phyloP scores from a whole-genome alignment of 2,888 invertebrate species.

The Digitonthophagus gazella region DNA sequence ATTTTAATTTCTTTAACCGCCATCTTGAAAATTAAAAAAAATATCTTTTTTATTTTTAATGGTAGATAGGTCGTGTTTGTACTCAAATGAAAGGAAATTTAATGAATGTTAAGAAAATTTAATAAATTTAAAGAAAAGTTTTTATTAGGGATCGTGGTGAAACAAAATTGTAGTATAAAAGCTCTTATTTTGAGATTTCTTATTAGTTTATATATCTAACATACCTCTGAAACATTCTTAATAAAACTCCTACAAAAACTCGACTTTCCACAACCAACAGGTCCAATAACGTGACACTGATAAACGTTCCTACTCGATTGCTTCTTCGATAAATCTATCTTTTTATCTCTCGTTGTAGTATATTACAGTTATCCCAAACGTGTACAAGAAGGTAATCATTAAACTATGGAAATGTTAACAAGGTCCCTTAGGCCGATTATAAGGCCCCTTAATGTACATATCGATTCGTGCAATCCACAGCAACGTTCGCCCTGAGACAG shows the following conservation, averaged over 20 bases:
- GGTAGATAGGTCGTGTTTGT: too few species aligned
- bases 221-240: conserved; percentile 79
- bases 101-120: too few species aligned
- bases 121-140: too few species aligned
- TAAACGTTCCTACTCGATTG: conserved; percentile 96
- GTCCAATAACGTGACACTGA: conserved; percentile 96
- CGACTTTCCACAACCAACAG: conserved; percentile 90
- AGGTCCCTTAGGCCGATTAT: background rate
- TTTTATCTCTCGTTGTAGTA: conserved; percentile 94
- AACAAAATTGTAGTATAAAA: too few species aligned
- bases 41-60: too few species aligned
- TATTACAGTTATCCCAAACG: too few species aligned
- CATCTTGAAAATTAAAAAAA: too few species aligned
- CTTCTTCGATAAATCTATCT: conserved; percentile 90
- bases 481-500: background rate
- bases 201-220: too few species aligned
- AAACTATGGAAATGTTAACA: background rate
- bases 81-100: too few species aligned
- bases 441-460: background rate
- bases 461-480: background rate
- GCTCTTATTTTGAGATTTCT: too few species aligned
- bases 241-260: conserved; percentile 90
- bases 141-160: too few species aligned
- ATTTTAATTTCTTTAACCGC: too few species aligned
- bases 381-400: background rate